A percentile compares a stretch with the other conserved stretches of the same genome.
These are phyloP conservation scores for Philereme vetulata DNA, from an alignment of 2,888 invertebrate species.

Conservation along the genomic window DNA sequence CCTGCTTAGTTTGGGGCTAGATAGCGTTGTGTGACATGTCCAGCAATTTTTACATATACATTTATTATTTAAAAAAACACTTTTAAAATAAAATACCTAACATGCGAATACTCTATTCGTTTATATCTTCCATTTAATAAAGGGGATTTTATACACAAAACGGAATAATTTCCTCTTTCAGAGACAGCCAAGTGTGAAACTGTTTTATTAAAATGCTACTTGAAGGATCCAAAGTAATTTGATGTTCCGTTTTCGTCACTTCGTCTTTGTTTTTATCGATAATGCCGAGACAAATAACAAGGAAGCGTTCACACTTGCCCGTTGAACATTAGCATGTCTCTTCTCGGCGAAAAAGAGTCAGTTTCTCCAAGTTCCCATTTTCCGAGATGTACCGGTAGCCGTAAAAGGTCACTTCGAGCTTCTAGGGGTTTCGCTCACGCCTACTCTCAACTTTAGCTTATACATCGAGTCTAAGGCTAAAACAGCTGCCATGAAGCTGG, in stretches of 20 bases:
- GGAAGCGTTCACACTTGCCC: constrained; percentile 28
- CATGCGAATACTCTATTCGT: constrained; percentile 36
- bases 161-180: constrained; percentile 58
- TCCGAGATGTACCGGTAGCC: no score
- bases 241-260: constrained; percentile 38
- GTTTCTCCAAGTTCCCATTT: no score
- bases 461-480: no score
- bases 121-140: constrained; percentile 51
- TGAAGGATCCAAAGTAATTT: constrained; percentile 47
- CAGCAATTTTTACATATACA: no score
- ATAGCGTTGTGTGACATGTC: no score
- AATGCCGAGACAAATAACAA: constrained; percentile 28
- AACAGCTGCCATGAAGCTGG: no score
- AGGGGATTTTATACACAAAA: constrained; percentile 55
- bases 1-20: no score
- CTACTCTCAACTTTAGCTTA: no score
- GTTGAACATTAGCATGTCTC: neutral
- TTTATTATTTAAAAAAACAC: no score
- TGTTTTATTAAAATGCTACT: constrained; percentile 61
- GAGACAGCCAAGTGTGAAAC: constrained; percentile 57
- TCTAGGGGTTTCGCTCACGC: no score
- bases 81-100: constrained; percentile 24
- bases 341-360: no score
- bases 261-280: constrained; percentile 40
- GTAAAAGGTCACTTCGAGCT: no score